Base-by-base conservation (phyloP, 2,797 vertebrate species). In the Oreochromis grahami region DNA sequence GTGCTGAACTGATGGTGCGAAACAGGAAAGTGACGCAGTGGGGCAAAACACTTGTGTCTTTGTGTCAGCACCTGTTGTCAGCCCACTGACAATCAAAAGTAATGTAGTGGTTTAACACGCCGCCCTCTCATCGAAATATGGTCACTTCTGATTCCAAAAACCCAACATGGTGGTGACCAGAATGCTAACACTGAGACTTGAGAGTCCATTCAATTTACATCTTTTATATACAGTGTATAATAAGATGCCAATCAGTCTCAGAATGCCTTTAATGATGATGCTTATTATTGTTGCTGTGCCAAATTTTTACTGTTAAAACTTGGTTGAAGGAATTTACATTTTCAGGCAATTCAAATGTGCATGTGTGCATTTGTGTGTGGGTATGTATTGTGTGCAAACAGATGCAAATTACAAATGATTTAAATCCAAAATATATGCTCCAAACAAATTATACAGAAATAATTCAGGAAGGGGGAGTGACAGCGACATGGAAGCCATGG, bases 361-460 rank as follows among this genome's bases (percentile, higher is more conserved):
- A 6, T 7, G 13, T 26, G 5, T 24, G 63, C 24, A 19, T 51
- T 15, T 7, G 6, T 50, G 15, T 15, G 38, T 34, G 5, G 4
- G 21, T 45, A 2, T 1, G 14, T 2, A 45, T 7, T 11, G 8
- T 29, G 41, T 72, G 65, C 21, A 41, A 68, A 41, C 11, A 43
- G n/a, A 72, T 63, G 34, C 32, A 85, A 77, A 77, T 70, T 11
- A 51, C 8, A 86, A 65, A 41, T 72, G 5, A 52, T 55, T 65
- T 53, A 77, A 53, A 83, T 87, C 51, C 63, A 7, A 63, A 68
- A 51, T 84, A 55, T 36, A 19, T 55, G 38, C 52, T 78, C 29
- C 45, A 77, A 19, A 80, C 43, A 60, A 9, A 24, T 51, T 17
- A 13, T 17, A 36, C 24, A 77, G 45, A 76, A 29, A 58, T 83